Base-by-base conservation (phyloP, 35 echinoderm and acorn worm species). In the Apostichopus japonicus region DNA sequence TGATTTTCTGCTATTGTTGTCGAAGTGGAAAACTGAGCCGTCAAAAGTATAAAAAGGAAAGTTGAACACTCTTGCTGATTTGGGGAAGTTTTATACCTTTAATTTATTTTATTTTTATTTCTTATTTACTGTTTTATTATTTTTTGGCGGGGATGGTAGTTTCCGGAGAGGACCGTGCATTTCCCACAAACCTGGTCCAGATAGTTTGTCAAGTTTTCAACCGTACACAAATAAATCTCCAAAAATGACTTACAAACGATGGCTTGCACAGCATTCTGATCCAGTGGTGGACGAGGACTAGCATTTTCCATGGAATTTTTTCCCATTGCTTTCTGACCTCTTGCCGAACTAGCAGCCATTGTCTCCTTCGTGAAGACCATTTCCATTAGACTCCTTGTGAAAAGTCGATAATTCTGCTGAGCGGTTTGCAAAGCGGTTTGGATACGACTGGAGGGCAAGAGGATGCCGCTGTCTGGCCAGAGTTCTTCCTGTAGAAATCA, bases 291-390 rank as follows among this genome's bases (percentile, higher is more conserved):
- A 77, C 90, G 23, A 15, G 90, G 90, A 0, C 56, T 79, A 21
- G 86, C 56, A 53, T 89, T 89, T n/a, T 91, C 90, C 6, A 67
- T 44, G 1, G 90, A 53, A 24, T 77, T 91, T 54, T 91, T 91
- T 2, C 90, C 90, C 90, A 78, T 56, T 0, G 90, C 52, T 58
- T 91, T 91, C 21, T 91, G 90, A 53, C 90, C 90, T n/a, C 90
- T 23, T 10, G 90, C 90, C 16, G 90, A 91, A 54, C 90, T 91
- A 13, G 90, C 76, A 6, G 90, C 90, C 90, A 91, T 91, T 5
- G 90, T 91, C 54, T 91, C 90, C 72, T 91, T 91, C 33, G 90
- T 91, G 55, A 91, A 91, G 8, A 91, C 90, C 90, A 91, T 91
- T 22, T 91, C 90, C 90, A 91, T 91, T 25, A 91, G 54, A 27